These are phyloP conservation scores for Platycercus adscitus DNA, from an alignment of 2,113 vertebrate species.

Conservation along the genomic window DNA sequence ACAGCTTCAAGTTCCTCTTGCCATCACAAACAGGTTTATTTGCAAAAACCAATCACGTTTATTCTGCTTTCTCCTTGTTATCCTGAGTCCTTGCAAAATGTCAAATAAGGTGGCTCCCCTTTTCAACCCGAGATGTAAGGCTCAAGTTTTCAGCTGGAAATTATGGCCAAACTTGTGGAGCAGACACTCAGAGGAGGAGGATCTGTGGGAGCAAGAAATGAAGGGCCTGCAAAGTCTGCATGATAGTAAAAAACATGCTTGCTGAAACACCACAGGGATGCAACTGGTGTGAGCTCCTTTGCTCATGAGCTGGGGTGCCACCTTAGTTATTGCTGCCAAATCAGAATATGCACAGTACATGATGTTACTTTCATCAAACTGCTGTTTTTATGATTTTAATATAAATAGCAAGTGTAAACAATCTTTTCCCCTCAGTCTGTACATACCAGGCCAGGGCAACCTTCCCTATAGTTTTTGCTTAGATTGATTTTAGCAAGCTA, in stretches of 20 bases:
- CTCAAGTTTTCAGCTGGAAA: neutral
- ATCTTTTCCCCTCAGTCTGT: neutral
- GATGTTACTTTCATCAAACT: neutral
- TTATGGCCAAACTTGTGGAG: neutral
- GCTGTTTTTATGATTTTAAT: neutral
- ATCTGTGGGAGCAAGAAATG: neutral
- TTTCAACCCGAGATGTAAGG: neutral
- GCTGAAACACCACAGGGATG: neutral
- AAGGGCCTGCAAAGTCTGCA: neutral
- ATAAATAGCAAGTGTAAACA: neutral
- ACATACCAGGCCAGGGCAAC: neutral
- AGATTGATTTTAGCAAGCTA: neutral
- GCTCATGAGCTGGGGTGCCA: neutral
- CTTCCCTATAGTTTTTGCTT: neutral
- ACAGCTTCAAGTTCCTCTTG: neutral
- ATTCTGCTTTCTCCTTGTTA: neutral
- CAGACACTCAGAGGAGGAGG: neutral
- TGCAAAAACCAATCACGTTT: neutral
- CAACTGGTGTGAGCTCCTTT: neutral
- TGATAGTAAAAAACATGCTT: neutral
- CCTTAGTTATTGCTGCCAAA: neutral
- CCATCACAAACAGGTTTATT: neutral
- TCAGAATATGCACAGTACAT: neutral
- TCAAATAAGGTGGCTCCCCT: neutral
- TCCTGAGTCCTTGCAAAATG: neutral